Evolutionary conservation across 2,113 vertebrate species (phyloP).

Genomic region (Neotoma lepida): DNA sequence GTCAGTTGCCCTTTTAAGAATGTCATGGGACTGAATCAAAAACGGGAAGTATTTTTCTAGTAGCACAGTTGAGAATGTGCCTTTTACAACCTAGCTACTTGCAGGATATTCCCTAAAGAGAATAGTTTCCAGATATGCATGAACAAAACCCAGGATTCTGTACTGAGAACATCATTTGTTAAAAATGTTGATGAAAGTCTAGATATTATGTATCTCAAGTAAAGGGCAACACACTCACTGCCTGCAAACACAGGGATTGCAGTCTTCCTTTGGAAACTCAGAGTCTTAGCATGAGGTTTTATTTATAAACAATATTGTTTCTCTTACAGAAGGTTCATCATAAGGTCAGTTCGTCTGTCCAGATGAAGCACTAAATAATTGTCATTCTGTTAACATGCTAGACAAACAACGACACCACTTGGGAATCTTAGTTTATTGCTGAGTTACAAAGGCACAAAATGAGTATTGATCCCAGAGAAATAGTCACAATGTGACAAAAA

Average conservation of each 20-base stretch:
- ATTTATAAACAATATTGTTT: slow-evolving; percentile 72
- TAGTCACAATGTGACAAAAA: neutral
- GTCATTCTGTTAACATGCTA: slow-evolving; percentile 55
- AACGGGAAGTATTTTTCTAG: slow-evolving; percentile 58
- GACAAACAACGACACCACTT: slow-evolving; percentile 41
- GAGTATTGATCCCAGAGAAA: slow-evolving; percentile 49
- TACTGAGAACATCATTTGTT: slow-evolving; percentile 67
- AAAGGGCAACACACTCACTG: slow-evolving; percentile 61
- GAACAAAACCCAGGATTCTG: slow-evolving; percentile 76
- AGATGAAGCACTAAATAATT: slow-evolving; percentile 75
- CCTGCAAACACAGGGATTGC: slow-evolving; percentile 34
- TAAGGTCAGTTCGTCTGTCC: slow-evolving; percentile 47
- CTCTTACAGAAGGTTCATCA: slow-evolving; percentile 72
- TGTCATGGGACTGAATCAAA: neutral
- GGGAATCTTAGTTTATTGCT: slow-evolving; percentile 43
- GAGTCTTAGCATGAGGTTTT: slow-evolving; percentile 55
- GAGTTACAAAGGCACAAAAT: slow-evolving; percentile 45
- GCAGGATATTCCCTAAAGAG: slow-evolving; percentile 53
- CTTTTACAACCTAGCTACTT: slow-evolving; percentile 45
- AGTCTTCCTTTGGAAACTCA: slow-evolving; percentile 61
- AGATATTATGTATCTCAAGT: slow-evolving; percentile 69
- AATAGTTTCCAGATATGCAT: slow-evolving; percentile 75
- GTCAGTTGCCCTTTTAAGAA: slow-evolving; percentile 39
- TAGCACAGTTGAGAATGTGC: slow-evolving; percentile 38
- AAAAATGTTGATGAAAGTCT: slow-evolving; percentile 73